Evolutionary conservation across 1,140 invertebrate genomes (phyloP), one percentile per base, ranked within the genome.

Genomic region (Solen grandis): DNA sequence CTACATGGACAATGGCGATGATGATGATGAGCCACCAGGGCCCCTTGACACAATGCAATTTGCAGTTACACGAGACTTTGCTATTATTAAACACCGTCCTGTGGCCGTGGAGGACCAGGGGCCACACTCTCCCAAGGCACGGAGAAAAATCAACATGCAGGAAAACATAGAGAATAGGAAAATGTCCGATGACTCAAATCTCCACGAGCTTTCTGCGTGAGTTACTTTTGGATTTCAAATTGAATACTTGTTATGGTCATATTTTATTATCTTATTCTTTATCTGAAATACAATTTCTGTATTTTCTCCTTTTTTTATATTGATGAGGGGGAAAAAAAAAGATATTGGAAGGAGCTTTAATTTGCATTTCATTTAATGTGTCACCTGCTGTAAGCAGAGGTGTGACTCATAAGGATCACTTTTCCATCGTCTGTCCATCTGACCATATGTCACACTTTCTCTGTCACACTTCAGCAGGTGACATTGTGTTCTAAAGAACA

Each of bases 181-280:
- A 81, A 59, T 82, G 38, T 60, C 83, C 74, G 83, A n/a, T n/a
- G n/a, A 89, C 63, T 83, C 88, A 77, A 92, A 91, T 79, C 87
- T 92, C n/a, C 91, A 93, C 86, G 92, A 91, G 76, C 66, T 87
- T 63, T 73, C 81, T 54, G 65, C 86, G 85, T 88, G 84, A 84
- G 93, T 93, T 25, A 38, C 41, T 16, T 35, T 70, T 3, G 3
- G 3, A n/a, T 33, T 66, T 38, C 8, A 16, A 60, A 60, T 60
- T 19, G 16, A 31, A 60, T 60, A 1, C 16, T 22, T 60, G 14
- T 59, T 59, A 10, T 10, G 8, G 27, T 16, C 27, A 10, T 59
- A 13, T 13, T 10, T 63, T 14, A 19, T 65, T 14, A 14, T 31
- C 41, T 4, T 36, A 36, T 35, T 3, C 19, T 19, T 35, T 66